A percentile compares a stretch with the other conserved stretches of the same genome.
Evolutionary conservation across 92 coral and sea anemone species (phyloP).

Genomic region (Pocillopora grandis): DNA sequence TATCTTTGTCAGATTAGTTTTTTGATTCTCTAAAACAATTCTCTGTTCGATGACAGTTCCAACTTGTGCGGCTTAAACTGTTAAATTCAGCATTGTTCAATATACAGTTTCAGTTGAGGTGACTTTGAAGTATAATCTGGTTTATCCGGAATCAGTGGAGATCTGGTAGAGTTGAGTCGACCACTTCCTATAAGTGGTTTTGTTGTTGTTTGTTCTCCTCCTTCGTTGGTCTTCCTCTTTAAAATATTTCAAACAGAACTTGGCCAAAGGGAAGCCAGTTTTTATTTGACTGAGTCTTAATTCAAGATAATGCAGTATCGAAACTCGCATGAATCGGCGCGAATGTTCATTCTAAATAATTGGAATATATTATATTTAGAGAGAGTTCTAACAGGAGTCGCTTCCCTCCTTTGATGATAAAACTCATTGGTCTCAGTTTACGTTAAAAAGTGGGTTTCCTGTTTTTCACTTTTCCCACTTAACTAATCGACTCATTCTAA

Average conservation of each 20-base stretch:
- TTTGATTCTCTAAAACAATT: too few relatives aligned
- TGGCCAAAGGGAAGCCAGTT: neutral
- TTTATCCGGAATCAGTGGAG: too few relatives aligned
- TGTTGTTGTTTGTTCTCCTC: neutral
- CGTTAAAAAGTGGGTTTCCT: constrained; percentile 7
- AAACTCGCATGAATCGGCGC: neutral
- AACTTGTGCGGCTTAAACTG: too few relatives aligned
- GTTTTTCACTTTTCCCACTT: neutral
- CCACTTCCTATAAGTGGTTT: too few relatives aligned
- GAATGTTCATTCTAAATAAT: neutral
- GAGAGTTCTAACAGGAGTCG: neutral
- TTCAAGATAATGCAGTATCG: neutral
- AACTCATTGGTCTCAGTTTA: constrained; percentile 15
- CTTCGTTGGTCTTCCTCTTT: neutral
- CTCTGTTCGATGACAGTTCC: too few relatives aligned
- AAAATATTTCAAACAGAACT: neutral
- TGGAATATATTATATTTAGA: neutral
- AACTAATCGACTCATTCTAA: neutral
- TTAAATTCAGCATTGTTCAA: too few relatives aligned
- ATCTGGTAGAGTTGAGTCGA: too few relatives aligned
- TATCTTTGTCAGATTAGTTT: too few relatives aligned
- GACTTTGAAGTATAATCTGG: too few relatives aligned
- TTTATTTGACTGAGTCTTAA: neutral
- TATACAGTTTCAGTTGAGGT: too few relatives aligned
- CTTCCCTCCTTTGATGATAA: neutral